Percentiles rank a stretch among this genome's conserved stretches.
phyloP scores from a whole-genome alignment of 2,797 vertebrate species.

The Forpus xanthops region DNA sequence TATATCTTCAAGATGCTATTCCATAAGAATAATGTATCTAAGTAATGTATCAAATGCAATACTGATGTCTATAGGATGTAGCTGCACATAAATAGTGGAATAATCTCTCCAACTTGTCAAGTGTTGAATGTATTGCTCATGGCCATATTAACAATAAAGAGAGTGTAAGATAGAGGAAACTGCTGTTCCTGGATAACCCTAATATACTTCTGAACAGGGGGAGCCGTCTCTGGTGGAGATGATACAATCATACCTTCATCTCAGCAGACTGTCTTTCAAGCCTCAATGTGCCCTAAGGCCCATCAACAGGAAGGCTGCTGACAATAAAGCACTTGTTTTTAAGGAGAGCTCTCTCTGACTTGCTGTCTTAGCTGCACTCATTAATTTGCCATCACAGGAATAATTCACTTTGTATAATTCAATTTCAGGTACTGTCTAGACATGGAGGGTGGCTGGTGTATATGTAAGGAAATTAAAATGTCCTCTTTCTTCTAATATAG shows the following conservation, averaged over 20 bases:
- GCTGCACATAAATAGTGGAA: neutral
- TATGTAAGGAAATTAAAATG: neutral
- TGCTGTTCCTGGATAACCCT: neutral
- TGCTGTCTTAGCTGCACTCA: neutral
- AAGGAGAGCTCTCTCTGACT: neutral
- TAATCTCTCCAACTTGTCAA: neutral
- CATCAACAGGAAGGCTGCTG: neutral
- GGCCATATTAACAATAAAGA: neutral
- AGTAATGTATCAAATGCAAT: neutral
- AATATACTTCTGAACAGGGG: neutral
- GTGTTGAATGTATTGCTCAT: neutral
- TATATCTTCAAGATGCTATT: neutral
- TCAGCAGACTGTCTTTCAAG: slow-evolving; percentile 22
- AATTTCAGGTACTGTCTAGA: neutral
- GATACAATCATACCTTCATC: neutral
- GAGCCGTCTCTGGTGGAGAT: neutral
- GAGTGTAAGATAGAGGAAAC: neutral
- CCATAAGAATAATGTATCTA: neutral
- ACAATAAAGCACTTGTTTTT: neutral
- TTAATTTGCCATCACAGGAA: neutral
- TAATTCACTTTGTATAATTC: neutral
- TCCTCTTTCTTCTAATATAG: neutral
- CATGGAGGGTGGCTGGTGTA: neutral
- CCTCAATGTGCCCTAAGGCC: neutral
- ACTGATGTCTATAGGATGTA: neutral